These are phyloP conservation scores for Plemyria rubiginata DNA, from an alignment of 2,888 invertebrate species.

Conservation along the genomic window DNA sequence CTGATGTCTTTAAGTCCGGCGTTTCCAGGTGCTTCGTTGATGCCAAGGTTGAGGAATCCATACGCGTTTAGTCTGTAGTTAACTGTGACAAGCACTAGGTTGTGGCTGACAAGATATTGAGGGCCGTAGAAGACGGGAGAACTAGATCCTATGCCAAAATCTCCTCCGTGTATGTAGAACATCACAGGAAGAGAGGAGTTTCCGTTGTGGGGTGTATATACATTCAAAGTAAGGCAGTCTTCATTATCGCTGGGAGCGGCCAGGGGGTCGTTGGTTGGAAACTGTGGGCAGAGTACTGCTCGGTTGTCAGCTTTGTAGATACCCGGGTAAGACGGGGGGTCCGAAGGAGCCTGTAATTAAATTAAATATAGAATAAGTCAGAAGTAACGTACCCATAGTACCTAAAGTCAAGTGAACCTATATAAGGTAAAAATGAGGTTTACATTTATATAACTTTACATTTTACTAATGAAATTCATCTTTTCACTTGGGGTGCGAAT, in stretches of 20 bases:
- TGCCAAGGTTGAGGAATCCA: constrained; percentile 75
- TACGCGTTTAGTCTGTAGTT: constrained; percentile 80
- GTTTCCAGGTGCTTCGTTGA: constrained; percentile 74
- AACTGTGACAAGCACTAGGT: constrained; percentile 74
- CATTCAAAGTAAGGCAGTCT: constrained; percentile 77
- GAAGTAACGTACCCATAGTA: too few species aligned
- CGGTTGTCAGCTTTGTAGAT: constrained; percentile 69
- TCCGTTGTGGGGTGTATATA: constrained; percentile 62
- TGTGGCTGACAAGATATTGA: constrained; percentile 73
- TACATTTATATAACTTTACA: too few species aligned
- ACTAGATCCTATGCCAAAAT: constrained; percentile 75
- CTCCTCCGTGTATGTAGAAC: constrained; percentile 81
- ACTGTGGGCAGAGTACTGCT: constrained; percentile 72
- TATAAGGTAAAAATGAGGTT: too few species aligned
- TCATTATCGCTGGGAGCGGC: constrained; percentile 73
- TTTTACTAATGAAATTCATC: too few species aligned
- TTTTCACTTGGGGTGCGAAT: too few species aligned
- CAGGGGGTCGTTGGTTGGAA: constrained; percentile 67
- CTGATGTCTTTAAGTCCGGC: constrained; percentile 79
- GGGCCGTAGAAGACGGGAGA: constrained; percentile 74
- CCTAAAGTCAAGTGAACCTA: too few species aligned
- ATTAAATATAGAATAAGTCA: background rate
- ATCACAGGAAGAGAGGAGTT: constrained; percentile 71
- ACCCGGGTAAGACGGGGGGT: constrained; percentile 61
- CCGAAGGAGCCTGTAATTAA: constrained; percentile 61